Evolutionary conservation across 2,113 vertebrate species (phyloP).

Genomic region (Dicerorhinus sumatrensis): DNA sequence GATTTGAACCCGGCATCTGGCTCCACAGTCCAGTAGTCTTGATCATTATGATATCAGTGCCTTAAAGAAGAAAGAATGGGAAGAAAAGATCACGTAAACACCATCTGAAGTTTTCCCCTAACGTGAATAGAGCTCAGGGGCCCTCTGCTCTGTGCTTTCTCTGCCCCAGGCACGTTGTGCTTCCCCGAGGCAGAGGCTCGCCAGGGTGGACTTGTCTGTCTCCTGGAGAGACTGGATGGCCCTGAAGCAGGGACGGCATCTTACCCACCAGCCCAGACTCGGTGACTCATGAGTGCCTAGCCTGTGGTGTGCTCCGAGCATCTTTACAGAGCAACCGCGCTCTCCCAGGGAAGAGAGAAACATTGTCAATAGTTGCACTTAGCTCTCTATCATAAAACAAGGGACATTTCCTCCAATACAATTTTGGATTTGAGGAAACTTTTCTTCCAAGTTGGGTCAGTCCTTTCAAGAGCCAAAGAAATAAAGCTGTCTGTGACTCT

Average conservation of each 20-base stretch:
- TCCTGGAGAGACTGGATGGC: neutral
- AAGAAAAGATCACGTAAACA: neutral
- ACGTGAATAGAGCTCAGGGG: neutral
- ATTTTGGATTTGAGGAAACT: constrained; percentile 25
- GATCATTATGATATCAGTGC: neutral
- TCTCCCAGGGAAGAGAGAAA: neutral
- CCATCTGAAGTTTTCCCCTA: neutral
- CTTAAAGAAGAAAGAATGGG: neutral
- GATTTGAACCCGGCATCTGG: neutral
- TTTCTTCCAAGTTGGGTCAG: neutral
- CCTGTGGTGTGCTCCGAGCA: fast-evolving
- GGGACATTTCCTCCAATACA: neutral
- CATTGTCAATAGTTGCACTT: neutral
- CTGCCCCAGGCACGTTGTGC: no score
- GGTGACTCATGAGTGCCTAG: neutral
- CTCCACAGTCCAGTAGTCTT: neutral
- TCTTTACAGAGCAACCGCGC: neutral
- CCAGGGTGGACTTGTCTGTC: neutral
- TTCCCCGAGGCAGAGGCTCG: neutral
- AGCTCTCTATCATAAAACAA: neutral
- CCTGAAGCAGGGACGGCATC: neutral
- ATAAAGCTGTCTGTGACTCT: constrained; percentile 9
- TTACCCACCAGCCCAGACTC: neutral
- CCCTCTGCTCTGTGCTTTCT: neutral
- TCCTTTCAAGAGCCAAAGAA: constrained; percentile 38